Evolutionary conservation across 2,888 invertebrate species (phyloP), one percentile per base, ranked within the genome.

Genomic region (Eilema griseolum): DNA sequence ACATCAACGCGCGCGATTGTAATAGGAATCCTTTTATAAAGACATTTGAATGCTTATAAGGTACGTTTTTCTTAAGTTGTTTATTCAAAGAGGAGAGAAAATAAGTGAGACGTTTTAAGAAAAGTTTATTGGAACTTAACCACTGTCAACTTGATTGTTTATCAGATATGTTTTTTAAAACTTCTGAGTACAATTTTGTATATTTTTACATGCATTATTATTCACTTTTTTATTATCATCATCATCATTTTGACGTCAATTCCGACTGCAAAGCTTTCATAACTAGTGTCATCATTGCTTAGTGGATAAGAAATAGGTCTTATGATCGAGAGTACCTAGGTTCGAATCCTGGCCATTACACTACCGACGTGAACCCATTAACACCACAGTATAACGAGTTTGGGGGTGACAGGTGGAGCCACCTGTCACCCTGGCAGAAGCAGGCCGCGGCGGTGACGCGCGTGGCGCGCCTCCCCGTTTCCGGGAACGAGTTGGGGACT

Each of bases 1-100:
- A 93, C 92, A 90, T 93, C 90, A 92, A 93, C 93, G 93, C 87
- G 86, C 77, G 76, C 79, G 68, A 73, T 72, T 69, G 63, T 70
- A 75, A 75, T 73, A 62, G 10, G 65, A 76, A 23, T 33, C 28
- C 33, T 61, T 70, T 75, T 73, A 77, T 75, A 73, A 73, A 81
- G 79, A 81, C 77, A 56, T 77, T 37, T 68, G 28, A 52, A 67
- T 63, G 67, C n/a, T 23, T 16, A 65, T 33, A 65, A 65, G 56
- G 24, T 37, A 10, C n/a, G 11, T n/a, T 52, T 64, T 64, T 71
- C 71, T 77, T 80, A 69, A 71, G 37, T 46, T 57, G 66, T 66
- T 57, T 71, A 69, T 72, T 66, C 61, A 33, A 75, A 31, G 28
- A 31, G 69, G 72, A 31, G 28, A 31, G 69, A 72, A 71, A 70